Evolutionary conservation across 2,797 vertebrate species (phyloP), one percentile per base, ranked within the genome.

Genomic region (Borostomias antarcticus): DNA sequence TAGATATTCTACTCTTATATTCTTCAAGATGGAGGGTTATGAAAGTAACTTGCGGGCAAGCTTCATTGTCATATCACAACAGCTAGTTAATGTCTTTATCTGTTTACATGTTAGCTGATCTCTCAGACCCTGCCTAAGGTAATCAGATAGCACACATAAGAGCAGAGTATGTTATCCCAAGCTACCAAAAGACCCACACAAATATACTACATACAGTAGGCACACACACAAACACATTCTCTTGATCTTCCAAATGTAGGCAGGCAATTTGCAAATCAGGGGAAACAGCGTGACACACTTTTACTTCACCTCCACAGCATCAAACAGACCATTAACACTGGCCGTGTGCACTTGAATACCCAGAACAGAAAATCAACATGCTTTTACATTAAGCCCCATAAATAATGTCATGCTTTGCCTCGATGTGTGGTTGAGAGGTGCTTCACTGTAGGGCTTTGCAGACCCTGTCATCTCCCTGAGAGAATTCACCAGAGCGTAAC

Each of bases 301-400:
- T 1, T 19, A 6, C 17, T 48, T 48, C 19, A 48, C n/a, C 19
- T 48, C 17, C 19, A 19, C 19, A 17, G 1, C 47, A 21, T n/a
- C 17, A 48, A 48, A 48, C 47, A 48, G 17, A 48, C 47, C 47
- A 48, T 7, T 54, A 25, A 30, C 15, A 23, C 35, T 17, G 23
- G 59, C n/a, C 43, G n/a, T 30, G 25, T 61, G n/a, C 23, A 30
- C 40, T 47, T n/a, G 9, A 5, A n/a, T n/a, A 40, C 40, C 58
- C 26, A 29, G 8, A 29, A 25, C 58, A 21, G 25, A 25, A 48
- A 29, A 29, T 9, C 37, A 45, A 21, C 43, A 61, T 61, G 8
- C 59, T n/a, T 47, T 48, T 61, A 61, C 40, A 30, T 30, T 35
- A 58, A 15, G 53, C 29, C 21, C 23, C 19, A 45, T 19, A 11